Base-by-base conservation (phyloP, 2,113 vertebrate species). In the Chroicocephalus ridibundus region DNA sequence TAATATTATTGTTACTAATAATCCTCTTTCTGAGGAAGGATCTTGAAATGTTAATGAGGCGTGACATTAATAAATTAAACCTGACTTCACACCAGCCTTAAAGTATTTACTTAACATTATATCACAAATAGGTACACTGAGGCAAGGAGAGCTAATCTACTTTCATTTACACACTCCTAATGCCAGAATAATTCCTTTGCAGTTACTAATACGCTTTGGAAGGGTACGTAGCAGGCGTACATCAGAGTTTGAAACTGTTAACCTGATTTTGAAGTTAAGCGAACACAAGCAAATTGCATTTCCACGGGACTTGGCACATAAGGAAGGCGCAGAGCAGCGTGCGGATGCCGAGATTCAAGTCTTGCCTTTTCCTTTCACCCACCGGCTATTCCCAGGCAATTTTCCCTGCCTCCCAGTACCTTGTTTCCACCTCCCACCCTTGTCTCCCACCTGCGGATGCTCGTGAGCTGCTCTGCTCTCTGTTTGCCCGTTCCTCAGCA, bases 111-210 rank as follows among this genome's bases (percentile, higher is more conserved):
- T 22, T 18, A 36, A 8, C 27, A 4, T 27, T 46, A 2, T 14
- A 40, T n/a, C 74, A 49, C 86, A 80, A 79, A 65, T 9, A 49
- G 89, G 93, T 71, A 96, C 78, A 82, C 78, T 64, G 94, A 95
- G 95, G 97, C 94, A 94, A 64, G 75, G 82, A 46, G 83, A 89
- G 86, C 25, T 85, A 57, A 89, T 82, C 86, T 27, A 4, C 83
- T 85, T 54, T 31, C 92, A 49, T 52, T 86, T 52, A n/a, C 83
- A 69, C 88, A 40, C 81, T 16, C 52, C 80, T 60, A 13, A 19
- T 7, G 27, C 77, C 40, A 21, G 29, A 65, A 11, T 15, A 44
- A 86, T 38, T 79, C 82, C 57, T 47, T 3, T 9, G 54, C 82
- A 74, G 57, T 9, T 15, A 21, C 52, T 36, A 16, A 16, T 3